These are phyloP conservation scores for Regulus satrapa DNA, from an alignment of 2,113 vertebrate genomes.

Conservation along the genomic window DNA sequence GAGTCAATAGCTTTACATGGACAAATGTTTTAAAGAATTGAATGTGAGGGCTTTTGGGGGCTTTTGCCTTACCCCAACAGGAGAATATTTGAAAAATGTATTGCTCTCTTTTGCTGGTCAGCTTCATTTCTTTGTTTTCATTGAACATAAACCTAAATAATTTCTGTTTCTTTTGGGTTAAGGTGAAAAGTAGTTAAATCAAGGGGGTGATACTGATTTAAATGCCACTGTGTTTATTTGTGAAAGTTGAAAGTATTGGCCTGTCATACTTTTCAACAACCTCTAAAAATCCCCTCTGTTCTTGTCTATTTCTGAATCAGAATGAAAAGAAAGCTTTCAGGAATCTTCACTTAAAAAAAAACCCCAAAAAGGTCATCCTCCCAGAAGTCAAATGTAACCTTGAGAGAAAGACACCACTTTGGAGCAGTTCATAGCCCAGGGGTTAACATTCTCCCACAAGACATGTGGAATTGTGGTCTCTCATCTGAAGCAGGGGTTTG, in stretches of 20 bases:
- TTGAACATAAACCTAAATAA: background rate
- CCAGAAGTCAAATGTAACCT: background rate
- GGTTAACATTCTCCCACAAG: background rate
- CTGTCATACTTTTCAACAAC: background rate
- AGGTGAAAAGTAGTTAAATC: background rate
- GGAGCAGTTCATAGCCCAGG: background rate
- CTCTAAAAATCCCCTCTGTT: background rate
- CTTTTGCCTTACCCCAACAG: background rate
- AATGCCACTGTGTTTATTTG: background rate
- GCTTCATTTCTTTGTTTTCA: background rate
- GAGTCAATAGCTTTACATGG: background rate
- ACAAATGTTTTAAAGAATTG: background rate
- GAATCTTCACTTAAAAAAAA: background rate
- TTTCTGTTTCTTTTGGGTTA: background rate
- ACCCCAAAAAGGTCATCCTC: background rate
- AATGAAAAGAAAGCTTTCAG: background rate
- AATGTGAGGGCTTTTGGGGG: rapidly evolving
- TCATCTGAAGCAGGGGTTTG: background rate
- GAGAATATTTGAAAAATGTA: background rate
- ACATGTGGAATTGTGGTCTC: background rate
- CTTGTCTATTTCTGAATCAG: background rate
- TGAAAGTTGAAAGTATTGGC: background rate
- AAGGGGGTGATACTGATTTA: background rate
- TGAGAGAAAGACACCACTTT: background rate
- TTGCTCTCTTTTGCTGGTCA: background rate